Conservation (phyloP, 2,888 invertebrate species). For the Lasius fuliginosus region DNA sequence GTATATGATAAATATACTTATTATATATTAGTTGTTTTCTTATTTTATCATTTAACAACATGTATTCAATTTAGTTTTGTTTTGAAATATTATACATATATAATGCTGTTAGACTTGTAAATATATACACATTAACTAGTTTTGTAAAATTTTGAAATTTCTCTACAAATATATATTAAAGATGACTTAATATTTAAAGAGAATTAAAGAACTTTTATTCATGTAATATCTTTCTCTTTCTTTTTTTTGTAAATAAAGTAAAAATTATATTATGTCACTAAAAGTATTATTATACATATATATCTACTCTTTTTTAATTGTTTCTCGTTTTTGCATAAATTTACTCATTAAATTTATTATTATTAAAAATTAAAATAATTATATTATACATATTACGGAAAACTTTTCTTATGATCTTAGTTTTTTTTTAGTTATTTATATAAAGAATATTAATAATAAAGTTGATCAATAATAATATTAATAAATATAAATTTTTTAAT, state of each 20-base stretch:
- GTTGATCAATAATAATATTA: background rate
- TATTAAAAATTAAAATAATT: background rate
- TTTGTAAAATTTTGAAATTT: background rate
- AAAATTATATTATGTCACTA: background rate
- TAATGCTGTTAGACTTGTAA: background rate
- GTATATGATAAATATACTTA: background rate
- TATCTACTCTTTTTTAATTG: background rate
- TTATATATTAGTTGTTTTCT: background rate
- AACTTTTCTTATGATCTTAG: background rate
- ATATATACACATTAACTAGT: background rate
- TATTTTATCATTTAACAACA: background rate
- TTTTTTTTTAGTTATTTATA: background rate
- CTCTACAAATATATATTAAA: background rate
- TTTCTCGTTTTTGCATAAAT: background rate
- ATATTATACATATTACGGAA: background rate
- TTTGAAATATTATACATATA: background rate
- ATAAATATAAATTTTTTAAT: background rate
- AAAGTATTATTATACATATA: background rate
- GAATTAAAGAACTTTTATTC: background rate
- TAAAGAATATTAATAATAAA: background rate
- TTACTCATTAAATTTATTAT: background rate
- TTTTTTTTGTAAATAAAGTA: background rate
- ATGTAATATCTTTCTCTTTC: background rate
- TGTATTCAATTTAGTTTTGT: background rate
- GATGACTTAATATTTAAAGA: background rate